These are phyloP conservation scores for Phenganax stokvisi DNA, from an alignment of 92 coral and sea anemone genomes.

Conservation along the genomic window DNA sequence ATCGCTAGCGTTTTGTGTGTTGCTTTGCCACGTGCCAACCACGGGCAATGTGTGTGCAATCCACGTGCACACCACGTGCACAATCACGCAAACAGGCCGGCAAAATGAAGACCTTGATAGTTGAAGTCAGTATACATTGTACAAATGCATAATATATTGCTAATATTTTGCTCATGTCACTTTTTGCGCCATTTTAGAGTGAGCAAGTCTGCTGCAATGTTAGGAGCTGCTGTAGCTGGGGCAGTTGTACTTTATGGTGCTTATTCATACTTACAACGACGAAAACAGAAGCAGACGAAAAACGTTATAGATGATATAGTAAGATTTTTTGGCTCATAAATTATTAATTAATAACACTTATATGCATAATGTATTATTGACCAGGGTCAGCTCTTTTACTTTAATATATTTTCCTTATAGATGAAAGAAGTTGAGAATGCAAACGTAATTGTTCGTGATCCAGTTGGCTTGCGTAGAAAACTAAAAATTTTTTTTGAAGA, in stretches of 20 bases:
- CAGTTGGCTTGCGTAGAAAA: constrained; percentile 69
- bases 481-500: constrained; percentile 67
- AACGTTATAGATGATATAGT: constrained; percentile 25
- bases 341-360: neutral
- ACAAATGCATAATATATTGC: neutral
- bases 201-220: constrained; percentile 4
- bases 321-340: neutral
- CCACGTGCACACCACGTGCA: too few relatives aligned
- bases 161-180: neutral
- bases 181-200: neutral
- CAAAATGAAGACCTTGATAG: too few relatives aligned
- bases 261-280: constrained; percentile 27
- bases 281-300: neutral
- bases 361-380: too few relatives aligned
- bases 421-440: constrained; percentile 50
- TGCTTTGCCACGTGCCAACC: too few relatives aligned
- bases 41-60: too few relatives aligned
- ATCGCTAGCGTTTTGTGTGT: too few relatives aligned
- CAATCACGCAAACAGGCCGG: too few relatives aligned
- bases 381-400: too few relatives aligned
- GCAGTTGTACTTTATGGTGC: constrained; percentile 13
- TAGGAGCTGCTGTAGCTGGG: constrained; percentile 31
- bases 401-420: too few relatives aligned
- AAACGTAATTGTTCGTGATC: constrained; percentile 69
- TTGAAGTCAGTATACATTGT: too few relatives aligned